A percentile compares a stretch with the other conserved stretches of the same genome.
These are phyloP conservation scores for Tyria jacobaeae DNA, from an alignment of 2,888 invertebrate species.

Conservation along the genomic window DNA sequence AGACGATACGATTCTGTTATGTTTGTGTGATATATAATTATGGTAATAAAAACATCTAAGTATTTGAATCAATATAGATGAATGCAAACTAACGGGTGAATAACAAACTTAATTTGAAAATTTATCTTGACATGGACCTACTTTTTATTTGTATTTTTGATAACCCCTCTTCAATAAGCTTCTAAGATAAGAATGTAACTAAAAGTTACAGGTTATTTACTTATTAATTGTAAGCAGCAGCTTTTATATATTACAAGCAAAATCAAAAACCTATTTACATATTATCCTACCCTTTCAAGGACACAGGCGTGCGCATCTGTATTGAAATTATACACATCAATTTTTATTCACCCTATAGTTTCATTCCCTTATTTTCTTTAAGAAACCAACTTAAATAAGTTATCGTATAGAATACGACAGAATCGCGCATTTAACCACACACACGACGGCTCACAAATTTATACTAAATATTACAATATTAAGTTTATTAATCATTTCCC, in stretches of 20 bases:
- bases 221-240: no score
- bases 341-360: slow-evolving; percentile 3
- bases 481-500: slow-evolving; percentile 16
- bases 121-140: no score
- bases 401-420: slow-evolving; percentile 18
- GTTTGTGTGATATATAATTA: slow-evolving; percentile 3
- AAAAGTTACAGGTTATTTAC: no score
- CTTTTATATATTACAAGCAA: no score
- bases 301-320: no score
- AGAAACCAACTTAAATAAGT: background rate
- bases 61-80: background rate
- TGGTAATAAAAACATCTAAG: background rate
- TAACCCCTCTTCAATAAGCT: no score
- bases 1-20: slow-evolving; percentile 15
- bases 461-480: slow-evolving; percentile 17
- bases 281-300: no score
- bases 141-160: no score
- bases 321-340: background rate
- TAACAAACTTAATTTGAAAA: background rate
- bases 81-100: background rate
- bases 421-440: slow-evolving; percentile 12
- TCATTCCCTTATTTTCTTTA: background rate
- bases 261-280: no score
- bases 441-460: slow-evolving; percentile 21
- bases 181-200: no score